Evolutionary conservation across 1,140 invertebrate species (phyloP).

Genomic region (Bombus pascuorum): DNA sequence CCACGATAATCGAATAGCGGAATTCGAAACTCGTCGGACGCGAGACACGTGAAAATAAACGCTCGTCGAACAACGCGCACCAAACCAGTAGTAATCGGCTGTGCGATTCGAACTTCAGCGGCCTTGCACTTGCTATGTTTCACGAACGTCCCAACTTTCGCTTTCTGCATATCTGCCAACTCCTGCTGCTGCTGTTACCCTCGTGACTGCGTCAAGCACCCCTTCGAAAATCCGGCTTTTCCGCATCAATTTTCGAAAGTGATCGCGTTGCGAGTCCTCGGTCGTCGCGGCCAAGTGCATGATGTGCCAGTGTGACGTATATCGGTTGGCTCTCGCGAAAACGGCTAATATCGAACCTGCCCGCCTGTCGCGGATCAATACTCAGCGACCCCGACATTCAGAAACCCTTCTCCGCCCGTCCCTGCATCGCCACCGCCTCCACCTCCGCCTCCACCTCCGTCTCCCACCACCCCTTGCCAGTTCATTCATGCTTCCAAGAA

Average conservation of each 20-base stretch:
- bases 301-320: constrained; percentile 69
- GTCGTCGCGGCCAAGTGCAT: constrained; percentile 32
- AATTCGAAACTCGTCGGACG: background rate
- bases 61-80: background rate
- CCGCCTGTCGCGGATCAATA: constrained; percentile 79
- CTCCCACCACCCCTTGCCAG: constrained; percentile 33
- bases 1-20: background rate
- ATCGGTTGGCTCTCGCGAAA: constrained; percentile 68
- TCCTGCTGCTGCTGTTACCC: constrained; percentile 53
- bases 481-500: constrained; percentile 79
- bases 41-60: constrained; percentile 4
- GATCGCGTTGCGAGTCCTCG: background rate
- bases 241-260: background rate
- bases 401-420: constrained; percentile 68
- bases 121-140: constrained; percentile 48
- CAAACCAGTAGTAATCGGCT: background rate
- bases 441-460: constrained; percentile 32
- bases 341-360: constrained; percentile 78
- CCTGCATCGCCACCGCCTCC: constrained; percentile 56
- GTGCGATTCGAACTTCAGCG: background rate
- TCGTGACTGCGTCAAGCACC: constrained; percentile 41
- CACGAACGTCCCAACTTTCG: constrained; percentile 58
- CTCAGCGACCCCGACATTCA: constrained; percentile 82
- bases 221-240: constrained; percentile 39
- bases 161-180: constrained; percentile 62